A percentile compares a stretch with the other conserved stretches of the same genome.
Evolutionary conservation across 2,113 vertebrate genomes (phyloP).

Genomic region (Cichladusa arquata): DNA sequence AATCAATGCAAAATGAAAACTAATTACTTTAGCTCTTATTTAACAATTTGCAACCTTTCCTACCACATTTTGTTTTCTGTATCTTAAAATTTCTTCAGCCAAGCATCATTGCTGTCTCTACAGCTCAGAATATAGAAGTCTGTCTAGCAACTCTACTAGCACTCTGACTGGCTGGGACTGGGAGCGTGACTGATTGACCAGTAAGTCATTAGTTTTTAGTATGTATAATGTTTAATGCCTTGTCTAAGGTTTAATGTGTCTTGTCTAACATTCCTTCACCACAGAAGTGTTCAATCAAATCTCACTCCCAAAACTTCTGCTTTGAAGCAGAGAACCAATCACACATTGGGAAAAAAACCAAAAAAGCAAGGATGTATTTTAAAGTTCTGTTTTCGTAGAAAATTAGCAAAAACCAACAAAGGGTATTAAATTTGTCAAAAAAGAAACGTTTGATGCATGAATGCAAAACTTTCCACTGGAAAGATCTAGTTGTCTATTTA

Average conservation of each 20-base stretch:
- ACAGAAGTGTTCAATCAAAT: background rate
- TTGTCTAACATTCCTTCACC: background rate
- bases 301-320: background rate
- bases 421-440: background rate
- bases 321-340: background rate
- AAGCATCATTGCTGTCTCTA: background rate
- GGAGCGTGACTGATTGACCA: accelerated
- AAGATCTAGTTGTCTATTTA: background rate
- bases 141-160: background rate
- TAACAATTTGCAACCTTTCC: background rate
- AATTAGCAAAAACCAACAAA: background rate
- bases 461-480: background rate
- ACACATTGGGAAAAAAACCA: background rate
- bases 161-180: background rate
- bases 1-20: background rate
- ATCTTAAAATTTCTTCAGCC: background rate
- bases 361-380: background rate
- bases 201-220: background rate
- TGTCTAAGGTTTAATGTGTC: background rate
- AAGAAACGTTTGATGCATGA: background rate
- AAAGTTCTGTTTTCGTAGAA: background rate
- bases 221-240: background rate
- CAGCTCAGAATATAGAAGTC: background rate
- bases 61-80: background rate
- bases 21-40: background rate